Base-by-base conservation (phyloP, 2,797 vertebrate species). In the Numenius phaeopus region DNA sequence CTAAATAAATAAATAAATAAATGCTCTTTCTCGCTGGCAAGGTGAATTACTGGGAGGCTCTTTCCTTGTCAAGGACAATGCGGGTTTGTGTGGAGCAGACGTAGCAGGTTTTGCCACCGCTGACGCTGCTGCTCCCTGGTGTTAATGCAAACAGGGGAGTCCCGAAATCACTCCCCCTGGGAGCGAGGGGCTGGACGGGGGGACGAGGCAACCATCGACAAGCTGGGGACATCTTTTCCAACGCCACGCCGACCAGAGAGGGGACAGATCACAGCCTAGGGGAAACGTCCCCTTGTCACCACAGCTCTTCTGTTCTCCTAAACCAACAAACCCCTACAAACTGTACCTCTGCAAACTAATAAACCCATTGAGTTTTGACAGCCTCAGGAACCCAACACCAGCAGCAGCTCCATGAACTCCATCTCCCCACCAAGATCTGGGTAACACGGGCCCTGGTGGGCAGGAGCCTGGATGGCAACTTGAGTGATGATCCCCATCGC, bases 11-110 rank as follows among this genome's bases (percentile, higher is more conserved):
- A 47, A 46, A 46, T 42, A 42, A 46, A 47, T 4, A 54, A 86
- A 58, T 40, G 21, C 67, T 22, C 11, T 61, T 62, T 72, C 57
- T 85, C 30, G 69, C 82, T 83, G 78, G 93, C 94, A 97, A 93
- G 91, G 91, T 93, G 87, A 96, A 82, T 58, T 81, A 78, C 15
- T 37, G 82, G 84, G 61, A 91, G 61, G 94, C 80, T 86, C 72
- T 26, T 87, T 71, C 72, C 94, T 75, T 3, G 54, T 93, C 96
- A 95, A 97, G 96, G 96, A 97, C 94, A 96, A 90, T 79, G 91
- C 83, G 6, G 89, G 93, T 79, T 21, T 85, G 81, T 23, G 62
- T 8, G 55, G 2, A 34, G 96, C 83, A 83, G 92, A 87, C 32
- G 21, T 42, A 86, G 92, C 95, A 94, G 92, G 66, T 96, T 92